Evolutionary conservation across 2,797 vertebrate species (phyloP).

Genomic region (Strix occidentalis): DNA sequence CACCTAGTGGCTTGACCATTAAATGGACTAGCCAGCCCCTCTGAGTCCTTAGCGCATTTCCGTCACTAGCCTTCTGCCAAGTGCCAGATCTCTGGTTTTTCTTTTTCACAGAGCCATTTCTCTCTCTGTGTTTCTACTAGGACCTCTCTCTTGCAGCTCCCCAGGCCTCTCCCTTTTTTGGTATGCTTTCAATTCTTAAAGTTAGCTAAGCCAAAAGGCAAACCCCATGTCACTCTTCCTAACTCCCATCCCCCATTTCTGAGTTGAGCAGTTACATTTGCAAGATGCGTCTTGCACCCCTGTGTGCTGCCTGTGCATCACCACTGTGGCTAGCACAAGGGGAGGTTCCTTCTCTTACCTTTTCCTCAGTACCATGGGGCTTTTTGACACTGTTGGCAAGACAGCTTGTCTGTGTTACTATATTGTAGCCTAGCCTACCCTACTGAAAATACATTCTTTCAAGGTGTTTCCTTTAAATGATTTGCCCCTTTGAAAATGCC

Average conservation of each 20-base stretch:
- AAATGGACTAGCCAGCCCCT: not conserved
- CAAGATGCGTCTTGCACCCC: accelerated
- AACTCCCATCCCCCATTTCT: not conserved
- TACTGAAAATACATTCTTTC: slow-evolving; percentile 37
- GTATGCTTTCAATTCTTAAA: not conserved
- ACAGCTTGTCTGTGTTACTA: slow-evolving; percentile 37
- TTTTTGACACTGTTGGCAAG: slow-evolving; percentile 6
- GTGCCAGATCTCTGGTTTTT: not conserved
- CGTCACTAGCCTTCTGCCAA: not conserved
- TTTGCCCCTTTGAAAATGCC: slow-evolving; percentile 24
- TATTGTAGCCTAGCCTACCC: slow-evolving; percentile 11
- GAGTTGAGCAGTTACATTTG: not conserved
- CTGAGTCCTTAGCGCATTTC: not conserved
- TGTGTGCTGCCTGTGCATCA: not conserved
- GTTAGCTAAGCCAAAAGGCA: not conserved
- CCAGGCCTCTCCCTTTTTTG: not conserved
- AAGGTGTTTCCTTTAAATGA: slow-evolving; percentile 41
- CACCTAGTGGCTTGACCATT: not conserved
- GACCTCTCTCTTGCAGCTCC: not conserved
- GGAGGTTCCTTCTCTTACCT: not conserved
- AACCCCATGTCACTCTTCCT: not conserved
- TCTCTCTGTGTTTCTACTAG: not conserved
- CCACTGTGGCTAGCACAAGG: not conserved
- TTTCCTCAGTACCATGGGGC: accelerated
- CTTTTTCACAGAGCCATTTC: not conserved